Conservation (phyloP, 2,888 invertebrate species). For the Diplolepis rosae region DNA sequence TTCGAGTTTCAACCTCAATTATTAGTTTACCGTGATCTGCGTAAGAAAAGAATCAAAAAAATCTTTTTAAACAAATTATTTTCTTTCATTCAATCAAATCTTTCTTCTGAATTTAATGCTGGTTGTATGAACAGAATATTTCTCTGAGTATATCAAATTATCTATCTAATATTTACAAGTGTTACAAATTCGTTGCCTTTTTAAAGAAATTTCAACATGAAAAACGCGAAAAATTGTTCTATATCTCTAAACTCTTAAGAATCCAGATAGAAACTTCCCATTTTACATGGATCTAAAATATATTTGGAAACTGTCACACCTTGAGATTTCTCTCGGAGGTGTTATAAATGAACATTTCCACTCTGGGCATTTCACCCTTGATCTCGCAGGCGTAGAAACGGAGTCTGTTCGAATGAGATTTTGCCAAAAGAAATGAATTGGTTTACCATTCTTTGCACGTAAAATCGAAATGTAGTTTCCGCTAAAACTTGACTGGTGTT, state of each 20-base stretch:
- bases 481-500: conserved; percentile 38
- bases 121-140: too few relatives aligned
- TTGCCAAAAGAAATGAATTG: conserved; percentile 43
- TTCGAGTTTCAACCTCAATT: too few relatives aligned
- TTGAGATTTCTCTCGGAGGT: conserved; percentile 5
- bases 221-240: too few relatives aligned
- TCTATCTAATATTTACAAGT: background rate
- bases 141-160: too few relatives aligned
- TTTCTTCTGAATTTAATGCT: too few relatives aligned
- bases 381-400: conserved; percentile 32
- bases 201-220: too few relatives aligned
- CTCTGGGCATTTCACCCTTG: conserved; percentile 29
- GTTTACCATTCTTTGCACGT: conserved; percentile 41
- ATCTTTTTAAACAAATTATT: too few relatives aligned
- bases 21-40: too few relatives aligned
- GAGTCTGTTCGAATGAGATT: conserved; percentile 38
- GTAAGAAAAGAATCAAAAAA: too few relatives aligned
- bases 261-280: background rate
- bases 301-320: conserved; percentile 14
- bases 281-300: conserved; percentile 12
- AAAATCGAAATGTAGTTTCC: conserved; percentile 44
- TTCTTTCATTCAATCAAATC: too few relatives aligned
- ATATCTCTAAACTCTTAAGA: background rate
- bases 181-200: too few relatives aligned
- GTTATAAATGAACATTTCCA: conserved; percentile 24